phyloP scores from a whole-genome alignment of 2,888 invertebrate genomes.

The Petrophora chlorosata region DNA sequence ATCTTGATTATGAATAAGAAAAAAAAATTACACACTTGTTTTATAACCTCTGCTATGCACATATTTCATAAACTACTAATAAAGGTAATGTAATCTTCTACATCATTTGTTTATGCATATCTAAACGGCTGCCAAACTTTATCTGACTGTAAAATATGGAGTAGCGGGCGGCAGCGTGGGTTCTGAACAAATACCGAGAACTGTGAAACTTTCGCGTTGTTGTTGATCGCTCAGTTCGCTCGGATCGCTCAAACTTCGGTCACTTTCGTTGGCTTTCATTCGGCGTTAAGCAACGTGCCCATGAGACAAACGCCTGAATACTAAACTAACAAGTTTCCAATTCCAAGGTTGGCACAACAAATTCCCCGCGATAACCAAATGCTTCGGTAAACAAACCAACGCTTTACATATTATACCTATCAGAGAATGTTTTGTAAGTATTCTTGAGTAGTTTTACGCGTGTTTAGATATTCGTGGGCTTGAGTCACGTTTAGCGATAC shows the following conservation, averaged over 20 bases:
- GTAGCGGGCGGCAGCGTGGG: constrained; percentile 45
- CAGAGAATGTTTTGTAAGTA: constrained; percentile 51
- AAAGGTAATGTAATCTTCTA: no score
- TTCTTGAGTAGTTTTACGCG: constrained; percentile 40
- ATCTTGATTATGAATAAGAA: no score
- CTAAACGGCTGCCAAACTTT: constrained; percentile 54
- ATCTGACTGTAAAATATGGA: constrained; percentile 57
- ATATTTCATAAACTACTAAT: no score
- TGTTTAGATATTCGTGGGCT: constrained; percentile 39
- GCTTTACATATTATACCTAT: constrained; percentile 57
- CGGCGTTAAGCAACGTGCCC: constrained; percentile 52
- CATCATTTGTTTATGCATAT: no score
- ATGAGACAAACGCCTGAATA: constrained; percentile 61
- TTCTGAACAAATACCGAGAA: constrained; percentile 57
- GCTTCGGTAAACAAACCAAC: constrained; percentile 51
- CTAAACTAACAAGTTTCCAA: constrained; percentile 66
- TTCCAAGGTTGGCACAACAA: constrained; percentile 60
- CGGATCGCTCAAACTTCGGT: constrained; percentile 50
- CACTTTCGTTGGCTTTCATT: constrained; percentile 65
- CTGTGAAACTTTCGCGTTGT: constrained; percentile 64
- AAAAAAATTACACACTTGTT: no score
- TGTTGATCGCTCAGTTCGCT: constrained; percentile 58
- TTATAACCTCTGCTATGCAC: no score
- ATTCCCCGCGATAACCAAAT: constrained; percentile 38
- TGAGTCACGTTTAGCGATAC: constrained; percentile 57